Evolutionary conservation across 2,797 vertebrate genomes (phyloP), one percentile per base, ranked within the genome.

Genomic region (Rhinogobio ventralis): DNA sequence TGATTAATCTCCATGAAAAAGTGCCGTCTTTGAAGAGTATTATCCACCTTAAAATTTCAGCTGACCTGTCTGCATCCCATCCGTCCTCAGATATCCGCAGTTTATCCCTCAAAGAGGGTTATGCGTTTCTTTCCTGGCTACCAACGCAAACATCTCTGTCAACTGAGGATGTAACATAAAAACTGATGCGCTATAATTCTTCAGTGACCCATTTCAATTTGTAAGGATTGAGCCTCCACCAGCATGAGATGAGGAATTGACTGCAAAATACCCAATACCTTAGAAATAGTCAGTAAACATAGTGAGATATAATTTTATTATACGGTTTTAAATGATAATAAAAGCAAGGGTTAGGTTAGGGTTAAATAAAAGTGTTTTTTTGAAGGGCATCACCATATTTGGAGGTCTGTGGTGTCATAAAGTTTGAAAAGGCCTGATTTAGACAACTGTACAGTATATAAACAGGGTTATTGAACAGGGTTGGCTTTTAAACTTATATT

Each of bases 1-100:
- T 92, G 91, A 94, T 94, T 94, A 93, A 94, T 95, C 93, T 91
- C 88, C 92, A 94, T 94, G 92, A 93, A 92, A 94, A 94, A 92
- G 91, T 91, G 92, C 88, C 91, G 91, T 91, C 85, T 88, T 87
- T 82, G 76, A 85, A 91, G 89, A 88, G 89, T 91, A 89, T 92
- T 87, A 86, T 88, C 87, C 85, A 90, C 88, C 89, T 90, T 89
- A 51, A 87, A 88, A 89, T 90, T 85, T 87, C 53, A 86, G n/a
- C 89, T 86, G 20, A 36, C 84, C 85, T 88, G 79, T 85, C 83
- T 86, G 79, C 19, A 23, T 78, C 45, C 77, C 73, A 30, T 51
- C 46, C 17, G 9, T 57, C 57, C 30, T 6, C 30, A 64, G 30
- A 45, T 49, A 83, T 84, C 78, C 68, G 14, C 71, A 71, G 83